phyloP scores from a whole-genome alignment of 2,888 invertebrate genomes.

The Archips xylosteana region DNA sequence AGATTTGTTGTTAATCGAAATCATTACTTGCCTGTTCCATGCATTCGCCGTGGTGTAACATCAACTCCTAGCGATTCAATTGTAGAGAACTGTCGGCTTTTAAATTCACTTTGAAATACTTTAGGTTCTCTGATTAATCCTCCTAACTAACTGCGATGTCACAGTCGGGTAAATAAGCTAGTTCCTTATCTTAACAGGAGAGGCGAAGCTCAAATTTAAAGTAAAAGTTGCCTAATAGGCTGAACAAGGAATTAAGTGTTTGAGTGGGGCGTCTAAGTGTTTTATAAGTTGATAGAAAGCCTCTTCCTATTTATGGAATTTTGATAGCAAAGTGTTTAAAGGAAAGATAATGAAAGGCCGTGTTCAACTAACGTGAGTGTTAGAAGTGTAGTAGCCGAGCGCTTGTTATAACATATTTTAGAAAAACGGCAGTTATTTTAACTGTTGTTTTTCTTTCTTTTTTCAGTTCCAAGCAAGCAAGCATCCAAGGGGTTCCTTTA shows the following conservation, averaged over 20 bases:
- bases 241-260: slow-evolving; percentile 9
- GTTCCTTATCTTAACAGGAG: slow-evolving; percentile 27
- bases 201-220: slow-evolving; percentile 6
- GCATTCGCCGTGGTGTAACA: slow-evolving; percentile 12
- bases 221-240: slow-evolving; percentile 16
- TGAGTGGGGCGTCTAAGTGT: slow-evolving; percentile 1
- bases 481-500: too few relatives aligned
- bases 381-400: too few relatives aligned
- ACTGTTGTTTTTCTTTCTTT: too few relatives aligned
- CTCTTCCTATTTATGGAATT: slow-evolving; percentile 1
- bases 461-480: too few relatives aligned
- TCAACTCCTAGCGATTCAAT: slow-evolving; percentile 5
- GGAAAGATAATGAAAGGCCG: background rate
- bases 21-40: background rate
- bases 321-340: background rate
- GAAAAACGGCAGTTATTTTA: too few relatives aligned
- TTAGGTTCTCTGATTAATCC: slow-evolving; percentile 24
- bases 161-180: slow-evolving; percentile 32
- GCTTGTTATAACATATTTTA: too few relatives aligned
- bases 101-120: slow-evolving; percentile 36
- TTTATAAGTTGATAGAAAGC: slow-evolving; percentile 4
- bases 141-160: slow-evolving; percentile 23
- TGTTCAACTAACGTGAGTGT: too few relatives aligned
- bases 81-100: slow-evolving; percentile 31
- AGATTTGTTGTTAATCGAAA: too few relatives aligned